Conservation (phyloP, 2,113 vertebrate species). For the Malurus cyaneus region DNA sequence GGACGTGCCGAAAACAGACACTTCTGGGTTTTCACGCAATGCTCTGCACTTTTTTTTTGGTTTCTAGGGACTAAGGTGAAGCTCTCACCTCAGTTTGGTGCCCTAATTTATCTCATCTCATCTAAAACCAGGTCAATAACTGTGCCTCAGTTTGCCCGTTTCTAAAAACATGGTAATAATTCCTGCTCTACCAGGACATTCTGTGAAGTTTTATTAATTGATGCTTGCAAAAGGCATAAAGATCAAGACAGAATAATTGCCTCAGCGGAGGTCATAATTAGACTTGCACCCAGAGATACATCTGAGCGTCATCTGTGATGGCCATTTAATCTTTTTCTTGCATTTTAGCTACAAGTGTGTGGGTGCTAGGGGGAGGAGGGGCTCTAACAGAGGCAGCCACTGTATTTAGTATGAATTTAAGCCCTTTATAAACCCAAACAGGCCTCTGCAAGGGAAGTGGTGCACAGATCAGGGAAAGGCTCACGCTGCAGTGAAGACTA, state of each 20-base stretch:
- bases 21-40: background rate
- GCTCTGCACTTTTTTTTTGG: background rate
- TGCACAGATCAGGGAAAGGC: background rate
- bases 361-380: background rate
- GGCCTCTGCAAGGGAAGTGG: background rate
- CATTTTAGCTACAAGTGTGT: background rate
- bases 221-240: slow-evolving; percentile 10
- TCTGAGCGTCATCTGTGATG: background rate
- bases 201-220: slow-evolving; percentile 47
- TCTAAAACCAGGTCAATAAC: slow-evolving; percentile 44
- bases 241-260: slow-evolving; percentile 38
- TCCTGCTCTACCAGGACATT: slow-evolving; percentile 16
- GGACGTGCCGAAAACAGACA: background rate
- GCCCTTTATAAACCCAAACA: background rate
- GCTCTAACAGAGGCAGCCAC: background rate
- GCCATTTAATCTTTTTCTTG: background rate
- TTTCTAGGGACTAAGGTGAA: background rate
- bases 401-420: background rate
- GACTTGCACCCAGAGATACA: background rate
- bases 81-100: background rate
- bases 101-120: background rate
- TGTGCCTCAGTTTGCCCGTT: slow-evolving; percentile 17
- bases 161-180: slow-evolving; percentile 32
- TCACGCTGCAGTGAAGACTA: background rate
- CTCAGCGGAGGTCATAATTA: slow-evolving; percentile 38